Evolutionary conservation across 2,888 invertebrate genomes (phyloP).

Genomic region (Hypercompe scribonia): DNA sequence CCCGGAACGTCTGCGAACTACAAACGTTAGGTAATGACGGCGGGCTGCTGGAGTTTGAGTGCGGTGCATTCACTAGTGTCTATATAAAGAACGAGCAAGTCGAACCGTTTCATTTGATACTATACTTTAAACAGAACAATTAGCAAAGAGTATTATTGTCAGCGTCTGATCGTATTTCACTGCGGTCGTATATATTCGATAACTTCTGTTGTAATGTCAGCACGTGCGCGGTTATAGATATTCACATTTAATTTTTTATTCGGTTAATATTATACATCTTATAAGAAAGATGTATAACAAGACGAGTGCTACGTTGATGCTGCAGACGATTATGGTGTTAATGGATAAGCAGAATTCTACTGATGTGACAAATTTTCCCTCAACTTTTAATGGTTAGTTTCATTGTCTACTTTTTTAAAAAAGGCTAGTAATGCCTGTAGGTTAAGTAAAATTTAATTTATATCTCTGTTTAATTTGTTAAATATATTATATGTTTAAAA

Average conservation of each 20-base stretch:
- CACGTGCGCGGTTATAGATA: slow-evolving; percentile 45
- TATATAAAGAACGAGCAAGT: slow-evolving; percentile 73
- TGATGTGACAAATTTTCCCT: slow-evolving; percentile 74
- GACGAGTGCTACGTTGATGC: slow-evolving; percentile 82
- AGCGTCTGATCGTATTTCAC: slow-evolving; percentile 52
- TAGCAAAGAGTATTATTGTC: slow-evolving; percentile 40
- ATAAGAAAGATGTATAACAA: slow-evolving; percentile 73
- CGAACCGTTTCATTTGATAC: slow-evolving; percentile 65
- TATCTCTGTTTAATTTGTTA: background rate
- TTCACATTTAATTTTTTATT: slow-evolving; percentile 15
- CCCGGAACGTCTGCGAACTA: slow-evolving; percentile 84
- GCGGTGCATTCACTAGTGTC: slow-evolving; percentile 68
- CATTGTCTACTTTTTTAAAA: slow-evolving; percentile 24
- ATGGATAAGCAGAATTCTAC: slow-evolving; percentile 83
- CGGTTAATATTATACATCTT: background rate
- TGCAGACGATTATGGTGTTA: slow-evolving; percentile 83
- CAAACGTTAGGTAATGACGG: slow-evolving; percentile 68
- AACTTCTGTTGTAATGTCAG: slow-evolving; percentile 41
- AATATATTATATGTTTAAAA: background rate
- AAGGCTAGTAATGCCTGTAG: background rate
- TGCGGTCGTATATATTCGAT: slow-evolving; percentile 47
- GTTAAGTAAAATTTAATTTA: background rate
- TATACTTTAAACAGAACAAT: slow-evolving; percentile 63
- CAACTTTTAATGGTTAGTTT: slow-evolving; percentile 73
- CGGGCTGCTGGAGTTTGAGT: slow-evolving; percentile 50